These are phyloP conservation scores for Acanthornis magna DNA, from an alignment of 2,797 vertebrate genomes.

Conservation along the genomic window DNA sequence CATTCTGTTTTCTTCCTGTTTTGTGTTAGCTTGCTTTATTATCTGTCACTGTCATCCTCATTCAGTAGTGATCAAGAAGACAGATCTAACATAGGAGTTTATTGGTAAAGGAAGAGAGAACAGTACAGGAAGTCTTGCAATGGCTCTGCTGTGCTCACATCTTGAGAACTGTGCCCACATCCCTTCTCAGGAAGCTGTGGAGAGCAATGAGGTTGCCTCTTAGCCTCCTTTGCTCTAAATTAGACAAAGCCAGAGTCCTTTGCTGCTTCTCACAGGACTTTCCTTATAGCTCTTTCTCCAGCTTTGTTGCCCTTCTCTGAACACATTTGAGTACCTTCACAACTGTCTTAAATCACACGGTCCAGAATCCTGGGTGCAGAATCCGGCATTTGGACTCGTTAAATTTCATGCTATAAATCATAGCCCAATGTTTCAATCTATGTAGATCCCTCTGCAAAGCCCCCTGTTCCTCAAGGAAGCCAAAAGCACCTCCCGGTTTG, in stretches of 20 bases:
- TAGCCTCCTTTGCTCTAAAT: not conserved
- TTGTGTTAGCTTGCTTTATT: not conserved
- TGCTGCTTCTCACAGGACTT: not conserved
- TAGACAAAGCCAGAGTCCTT: not conserved
- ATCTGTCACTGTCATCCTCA: not conserved
- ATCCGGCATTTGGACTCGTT: rapidly evolving
- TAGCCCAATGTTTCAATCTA: rapidly evolving
- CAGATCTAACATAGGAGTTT: not conserved
- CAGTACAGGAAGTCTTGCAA: not conserved
- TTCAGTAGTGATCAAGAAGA: not conserved
- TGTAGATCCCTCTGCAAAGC: not conserved
- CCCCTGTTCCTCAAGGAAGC: not conserved
- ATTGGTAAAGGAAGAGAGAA: not conserved
- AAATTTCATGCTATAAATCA: not conserved
- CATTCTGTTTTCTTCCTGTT: not conserved
- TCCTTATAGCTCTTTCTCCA: not conserved
- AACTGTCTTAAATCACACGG: not conserved
- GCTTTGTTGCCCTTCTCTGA: not conserved
- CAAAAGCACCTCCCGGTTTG: not conserved
- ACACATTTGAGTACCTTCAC: not conserved
- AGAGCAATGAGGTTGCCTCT: not conserved
- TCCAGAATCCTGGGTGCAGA: not conserved
- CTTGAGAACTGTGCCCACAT: not conserved
- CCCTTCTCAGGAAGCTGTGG: not conserved
- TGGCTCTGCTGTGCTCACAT: not conserved